Evolutionary conservation across 2,797 vertebrate species (phyloP), one percentile per base, ranked within the genome.

Genomic region (Ciconia nigra): DNA sequence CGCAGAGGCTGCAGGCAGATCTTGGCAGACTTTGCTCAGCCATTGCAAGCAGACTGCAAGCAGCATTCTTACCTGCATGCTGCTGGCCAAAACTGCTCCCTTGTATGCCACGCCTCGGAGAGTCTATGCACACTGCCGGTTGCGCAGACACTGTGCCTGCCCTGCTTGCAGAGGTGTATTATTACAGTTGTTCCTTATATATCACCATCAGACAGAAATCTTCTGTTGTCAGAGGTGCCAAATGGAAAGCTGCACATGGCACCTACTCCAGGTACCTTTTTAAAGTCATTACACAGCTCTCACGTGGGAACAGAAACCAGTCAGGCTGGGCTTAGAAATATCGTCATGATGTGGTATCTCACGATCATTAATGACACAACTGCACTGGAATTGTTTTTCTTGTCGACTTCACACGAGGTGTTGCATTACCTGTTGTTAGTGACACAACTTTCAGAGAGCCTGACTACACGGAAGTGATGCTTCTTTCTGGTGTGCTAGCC

Each of bases 91-190:
- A 83, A 39, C 35, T 65, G 33, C 51, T 58, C 7, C 35, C 46
- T 67, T 4, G 24, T 37, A 31, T 15, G 12, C 20, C 24, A 10
- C 2, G 0, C 47, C 26, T 19, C 4, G 2, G 14, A 33, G 15
- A 77, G 59, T 5, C 20, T 31, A 5, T 4, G 10, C 17, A 26
- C 9, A 1, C 54, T 51, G 42, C 31, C 3, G 3, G 61, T 42
- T 58, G 39, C 0, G 1, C 13, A 69, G 49, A 65, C 13, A 39
- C n/a, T 18, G 9, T 9, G 15, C 28, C 77, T 63, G 51, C 25
- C 13, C 57, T 67, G 9, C 39, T 72, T 58, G 13, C 4, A 0
- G 4, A 44, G 33, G 13, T 41, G 7, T 37, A 2, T n/a, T 6
- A 39, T 39, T 35, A 35, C 25, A n/a, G 15, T 13, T 47, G 11